Evolutionary conservation across 2,797 vertebrate species (phyloP).

Genomic region (Bovichtus variegatus): DNA sequence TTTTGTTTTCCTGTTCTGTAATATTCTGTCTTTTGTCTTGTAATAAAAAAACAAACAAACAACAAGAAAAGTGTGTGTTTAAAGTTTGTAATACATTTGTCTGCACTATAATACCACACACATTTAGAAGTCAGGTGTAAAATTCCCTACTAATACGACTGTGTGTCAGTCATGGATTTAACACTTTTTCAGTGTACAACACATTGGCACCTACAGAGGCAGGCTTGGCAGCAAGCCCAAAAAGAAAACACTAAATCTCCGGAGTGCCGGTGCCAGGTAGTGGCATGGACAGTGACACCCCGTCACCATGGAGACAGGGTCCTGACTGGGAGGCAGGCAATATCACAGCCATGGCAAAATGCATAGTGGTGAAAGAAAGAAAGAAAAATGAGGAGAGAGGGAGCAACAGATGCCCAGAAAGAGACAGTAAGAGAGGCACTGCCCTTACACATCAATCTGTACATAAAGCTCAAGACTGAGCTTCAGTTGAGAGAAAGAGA

Average conservation of each 20-base stretch:
- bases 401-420: not conserved
- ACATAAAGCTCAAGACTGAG: not conserved
- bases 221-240: conserved; percentile 50
- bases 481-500: not conserved
- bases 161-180: conserved; percentile 40
- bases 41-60: not conserved
- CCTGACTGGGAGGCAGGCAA: conserved; percentile 41
- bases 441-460: not conserved
- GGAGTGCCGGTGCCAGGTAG: conserved; percentile 58
- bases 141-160: conserved; percentile 20
- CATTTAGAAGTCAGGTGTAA: conserved; percentile 9
- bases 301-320: conserved; percentile 75
- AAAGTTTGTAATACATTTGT: not conserved
- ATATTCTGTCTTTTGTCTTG: not conserved
- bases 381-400: not conserved
- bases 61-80: too few relatives aligned
- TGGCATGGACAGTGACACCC: conserved; percentile 48
- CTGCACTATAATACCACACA: not conserved
- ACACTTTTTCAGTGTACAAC: conserved; percentile 37
- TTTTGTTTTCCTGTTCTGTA: not conserved
- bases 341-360: conserved; percentile 17
- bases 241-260: conserved; percentile 51
- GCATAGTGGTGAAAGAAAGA: not conserved
- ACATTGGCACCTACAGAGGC: conserved; percentile 63
- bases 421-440: not conserved